phyloP scores from a whole-genome alignment of 1,140 invertebrate species.

The Microplitis mediator region DNA sequence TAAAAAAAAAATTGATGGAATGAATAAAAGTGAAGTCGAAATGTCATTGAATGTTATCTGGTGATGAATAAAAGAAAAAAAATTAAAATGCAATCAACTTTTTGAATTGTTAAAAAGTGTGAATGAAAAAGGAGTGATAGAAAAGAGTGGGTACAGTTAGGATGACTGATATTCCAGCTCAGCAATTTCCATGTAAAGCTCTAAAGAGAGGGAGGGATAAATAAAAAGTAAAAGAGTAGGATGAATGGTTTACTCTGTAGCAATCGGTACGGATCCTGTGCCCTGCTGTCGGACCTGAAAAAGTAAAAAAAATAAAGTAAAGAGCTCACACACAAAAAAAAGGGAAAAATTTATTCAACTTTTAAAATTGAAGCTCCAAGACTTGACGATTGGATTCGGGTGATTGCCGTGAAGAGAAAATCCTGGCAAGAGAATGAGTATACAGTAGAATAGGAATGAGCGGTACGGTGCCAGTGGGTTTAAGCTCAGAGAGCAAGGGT shows the following conservation, averaged over 20 bases:
- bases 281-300: not conserved
- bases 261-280: not conserved
- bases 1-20: not conserved
- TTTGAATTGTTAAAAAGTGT: conserved; percentile 1
- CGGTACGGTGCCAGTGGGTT: no score
- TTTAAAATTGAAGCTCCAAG: conserved; percentile 20
- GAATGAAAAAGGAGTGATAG: not conserved
- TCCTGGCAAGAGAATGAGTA: conserved; percentile 12
- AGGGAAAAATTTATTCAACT: conserved; percentile 17
- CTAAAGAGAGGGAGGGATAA: no score
- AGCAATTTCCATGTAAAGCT: conserved; percentile 17
- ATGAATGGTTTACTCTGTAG: not conserved
- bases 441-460: no score
- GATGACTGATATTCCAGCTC: conserved; percentile 9
- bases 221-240: not conserved
- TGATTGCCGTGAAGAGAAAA: conserved; percentile 20
- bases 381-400: conserved; percentile 15
- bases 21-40: not conserved
- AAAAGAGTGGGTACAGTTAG: not conserved
- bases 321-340: no score
- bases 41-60: not conserved
- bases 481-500: no score
- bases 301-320: no score
- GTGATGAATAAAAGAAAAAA: not conserved
- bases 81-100: conserved; percentile 15